phyloP scores from a whole-genome alignment of 2,888 invertebrate species.

The Mongoloraphidia duomilia region DNA sequence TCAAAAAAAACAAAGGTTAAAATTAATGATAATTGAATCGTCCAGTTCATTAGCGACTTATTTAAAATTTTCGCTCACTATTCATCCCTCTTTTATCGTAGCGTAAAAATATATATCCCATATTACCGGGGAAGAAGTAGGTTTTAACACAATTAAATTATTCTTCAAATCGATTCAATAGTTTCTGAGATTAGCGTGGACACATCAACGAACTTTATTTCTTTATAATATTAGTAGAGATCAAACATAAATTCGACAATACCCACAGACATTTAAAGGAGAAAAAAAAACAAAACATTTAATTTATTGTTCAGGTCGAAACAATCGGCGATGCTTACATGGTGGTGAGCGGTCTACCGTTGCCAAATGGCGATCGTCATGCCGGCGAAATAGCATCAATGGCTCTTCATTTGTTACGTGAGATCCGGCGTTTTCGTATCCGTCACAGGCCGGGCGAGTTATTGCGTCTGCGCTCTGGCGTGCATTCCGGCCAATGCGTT shows the following conservation, averaged over 20 bases:
- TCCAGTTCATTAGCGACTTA: no score
- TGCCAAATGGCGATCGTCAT: constrained; percentile 77
- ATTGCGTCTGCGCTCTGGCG: constrained; percentile 80
- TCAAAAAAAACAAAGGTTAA: not conserved
- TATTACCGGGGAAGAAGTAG: no score
- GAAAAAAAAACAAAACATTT: no score
- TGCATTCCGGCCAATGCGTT: constrained; percentile 80
- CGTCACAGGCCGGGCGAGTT: constrained; percentile 80
- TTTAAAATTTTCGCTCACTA: not conserved
- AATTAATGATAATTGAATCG: not conserved
- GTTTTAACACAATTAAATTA: not conserved
- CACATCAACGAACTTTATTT: no score
- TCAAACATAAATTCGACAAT: no score
- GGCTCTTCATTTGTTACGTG: constrained; percentile 72
- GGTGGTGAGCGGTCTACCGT: constrained; percentile 88
- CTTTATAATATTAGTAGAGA: no score
- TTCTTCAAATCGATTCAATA: not conserved
- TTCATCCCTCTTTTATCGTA: no score
- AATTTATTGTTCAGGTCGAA: constrained; percentile 54
- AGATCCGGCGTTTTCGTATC: constrained; percentile 79
- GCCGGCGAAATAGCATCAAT: constrained; percentile 86
- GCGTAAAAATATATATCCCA: no score
- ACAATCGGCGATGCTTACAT: constrained; percentile 91
- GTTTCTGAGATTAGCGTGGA: no score
- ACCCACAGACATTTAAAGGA: not conserved